Evolutionary conservation across 35 echinoderm and acorn worm genomes (phyloP).

Genomic region (Apostichopus japonicus): DNA sequence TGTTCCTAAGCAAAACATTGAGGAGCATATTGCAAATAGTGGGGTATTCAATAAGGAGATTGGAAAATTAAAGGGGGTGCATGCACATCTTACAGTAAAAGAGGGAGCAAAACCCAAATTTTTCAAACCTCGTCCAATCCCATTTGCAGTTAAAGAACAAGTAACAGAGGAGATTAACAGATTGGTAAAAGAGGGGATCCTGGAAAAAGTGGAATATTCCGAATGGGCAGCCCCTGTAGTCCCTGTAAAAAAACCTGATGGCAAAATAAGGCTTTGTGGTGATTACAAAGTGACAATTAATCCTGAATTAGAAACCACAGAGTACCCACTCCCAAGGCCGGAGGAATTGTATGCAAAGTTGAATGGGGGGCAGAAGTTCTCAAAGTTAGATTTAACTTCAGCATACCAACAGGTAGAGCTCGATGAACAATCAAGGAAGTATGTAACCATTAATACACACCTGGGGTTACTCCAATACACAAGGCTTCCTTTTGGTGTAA

Average conservation of each 20-base stretch:
- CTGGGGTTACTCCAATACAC: slow-evolving; percentile 53
- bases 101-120: no score
- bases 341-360: slow-evolving; percentile 69
- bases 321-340: slow-evolving; percentile 48
- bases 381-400: slow-evolving; percentile 45
- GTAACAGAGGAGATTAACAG: no score
- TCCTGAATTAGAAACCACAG: slow-evolving; percentile 61
- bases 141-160: no score
- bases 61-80: no score
- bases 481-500: slow-evolving; percentile 60
- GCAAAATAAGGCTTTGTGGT: slow-evolving; percentile 19
- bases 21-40: no score
- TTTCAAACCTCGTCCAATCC: no score
- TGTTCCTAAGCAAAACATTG: no score
- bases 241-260: slow-evolving; percentile 45
- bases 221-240: slow-evolving; percentile 57
- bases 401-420: slow-evolving; percentile 63
- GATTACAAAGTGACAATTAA: no score
- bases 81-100: no score
- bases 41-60: no score
- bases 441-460: slow-evolving; percentile 60
- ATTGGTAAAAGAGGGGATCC: no score
- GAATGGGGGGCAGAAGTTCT: slow-evolving; percentile 57
- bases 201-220: slow-evolving; percentile 1
- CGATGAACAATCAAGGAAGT: slow-evolving; percentile 40